A percentile compares a stretch with the other conserved stretches of the same genome.
These are phyloP conservation scores for Portunus trituberculatus DNA, from an alignment of 1,140 invertebrate species.

Conservation along the genomic window DNA sequence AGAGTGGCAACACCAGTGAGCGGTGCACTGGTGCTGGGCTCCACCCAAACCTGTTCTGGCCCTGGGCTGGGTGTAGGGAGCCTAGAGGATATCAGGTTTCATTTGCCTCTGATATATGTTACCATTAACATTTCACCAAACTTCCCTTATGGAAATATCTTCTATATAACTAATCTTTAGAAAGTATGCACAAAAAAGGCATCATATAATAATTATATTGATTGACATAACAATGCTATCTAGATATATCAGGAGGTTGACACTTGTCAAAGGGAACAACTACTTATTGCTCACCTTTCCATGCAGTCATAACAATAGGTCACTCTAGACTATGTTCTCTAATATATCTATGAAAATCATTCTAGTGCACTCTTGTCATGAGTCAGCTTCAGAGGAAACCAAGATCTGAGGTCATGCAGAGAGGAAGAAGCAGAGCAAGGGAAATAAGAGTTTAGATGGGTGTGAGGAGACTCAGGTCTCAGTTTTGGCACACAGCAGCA, in stretches of 20 bases:
- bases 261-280: slow-evolving; percentile 56
- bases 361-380: slow-evolving; percentile 70
- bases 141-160: background rate
- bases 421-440: slow-evolving; percentile 42
- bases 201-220: background rate
- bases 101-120: slow-evolving; percentile 42
- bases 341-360: slow-evolving; percentile 42
- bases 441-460: slow-evolving; percentile 34
- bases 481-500: slow-evolving; percentile 25
- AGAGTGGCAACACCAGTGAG: background rate
- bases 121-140: slow-evolving; percentile 30
- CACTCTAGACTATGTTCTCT: slow-evolving; percentile 60
- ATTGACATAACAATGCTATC: background rate
- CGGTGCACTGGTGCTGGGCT: slow-evolving; percentile 46
- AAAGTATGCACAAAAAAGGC: background rate
- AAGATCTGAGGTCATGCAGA: slow-evolving; percentile 67
- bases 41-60: slow-evolving; percentile 64
- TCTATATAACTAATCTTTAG: background rate
- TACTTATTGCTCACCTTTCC: slow-evolving; percentile 60
- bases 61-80: background rate
- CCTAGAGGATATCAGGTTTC: slow-evolving; percentile 54
- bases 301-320: slow-evolving; percentile 67
- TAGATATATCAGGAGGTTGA: slow-evolving; percentile 31
- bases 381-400: slow-evolving; percentile 66
- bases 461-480: background rate